Conservation (phyloP, 2,888 invertebrate genomes). For the Neoaliturus tenellus region DNA sequence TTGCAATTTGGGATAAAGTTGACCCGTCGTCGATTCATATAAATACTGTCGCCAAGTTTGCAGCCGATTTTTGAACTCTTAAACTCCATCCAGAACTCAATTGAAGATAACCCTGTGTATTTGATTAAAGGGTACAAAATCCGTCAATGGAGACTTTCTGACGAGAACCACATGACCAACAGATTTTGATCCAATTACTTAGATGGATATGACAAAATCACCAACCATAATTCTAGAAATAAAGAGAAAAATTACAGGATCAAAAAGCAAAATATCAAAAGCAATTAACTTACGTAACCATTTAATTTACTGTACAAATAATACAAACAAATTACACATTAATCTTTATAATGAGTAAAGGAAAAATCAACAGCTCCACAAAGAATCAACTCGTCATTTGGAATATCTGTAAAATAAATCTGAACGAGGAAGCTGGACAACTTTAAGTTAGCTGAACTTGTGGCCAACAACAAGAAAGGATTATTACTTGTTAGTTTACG, state of each 20-base stretch:
- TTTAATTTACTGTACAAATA: constrained; percentile 49
- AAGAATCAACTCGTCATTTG: constrained; percentile 45
- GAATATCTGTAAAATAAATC: constrained; percentile 40
- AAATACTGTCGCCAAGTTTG: constrained; percentile 15
- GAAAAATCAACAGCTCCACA: constrained; percentile 42
- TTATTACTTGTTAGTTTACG: constrained; percentile 7
- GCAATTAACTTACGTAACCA: constrained; percentile 26
- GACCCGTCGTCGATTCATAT: constrained; percentile 1
- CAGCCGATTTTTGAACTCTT: constrained; percentile 24
- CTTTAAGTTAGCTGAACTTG: constrained; percentile 51
- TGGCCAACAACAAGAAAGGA: constrained; percentile 33
- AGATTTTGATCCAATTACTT: neutral
- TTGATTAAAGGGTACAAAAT: constrained; percentile 26
- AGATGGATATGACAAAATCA: constrained; percentile 33
- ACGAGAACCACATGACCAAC: neutral
- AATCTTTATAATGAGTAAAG: neutral
- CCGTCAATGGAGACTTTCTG: constrained; percentile 17
- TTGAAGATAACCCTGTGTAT: constrained; percentile 43
- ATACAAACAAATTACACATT: constrained; percentile 39
- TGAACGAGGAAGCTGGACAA: constrained; percentile 43
- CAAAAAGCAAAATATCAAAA: constrained; percentile 54
- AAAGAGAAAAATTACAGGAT: constrained; percentile 34
- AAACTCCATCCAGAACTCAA: constrained; percentile 39
- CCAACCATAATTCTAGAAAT: neutral
- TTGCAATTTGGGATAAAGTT: constrained; percentile 31